A percentile compares a stretch with the other conserved stretches of the same genome.
phyloP scores from a whole-genome alignment of 2,113 vertebrate genomes.

The Leptobrachium ailaonicum region DNA sequence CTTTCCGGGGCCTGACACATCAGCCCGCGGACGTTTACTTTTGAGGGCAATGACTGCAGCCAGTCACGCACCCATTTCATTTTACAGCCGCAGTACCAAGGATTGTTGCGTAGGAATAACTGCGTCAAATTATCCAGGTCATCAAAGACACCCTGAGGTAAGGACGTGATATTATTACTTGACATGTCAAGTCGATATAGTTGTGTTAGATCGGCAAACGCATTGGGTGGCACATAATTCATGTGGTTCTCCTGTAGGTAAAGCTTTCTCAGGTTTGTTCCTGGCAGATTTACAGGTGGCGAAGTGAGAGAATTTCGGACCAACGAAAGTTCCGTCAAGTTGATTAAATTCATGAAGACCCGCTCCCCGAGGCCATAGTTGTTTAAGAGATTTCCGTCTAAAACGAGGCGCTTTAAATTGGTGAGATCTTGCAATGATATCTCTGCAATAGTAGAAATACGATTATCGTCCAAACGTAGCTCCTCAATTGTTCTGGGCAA shows the following conservation, averaged over 20 bases:
- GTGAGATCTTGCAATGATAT: conserved; percentile 93
- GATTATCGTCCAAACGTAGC: conserved; percentile 96
- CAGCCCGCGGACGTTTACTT: conserved; percentile 95
- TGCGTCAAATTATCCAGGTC: conserved; percentile 98
- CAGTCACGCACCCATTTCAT: conserved; percentile 99
- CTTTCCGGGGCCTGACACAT: conserved; percentile 98
- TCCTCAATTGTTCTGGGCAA: conserved; percentile 96
- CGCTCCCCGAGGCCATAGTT: conserved; percentile 92
- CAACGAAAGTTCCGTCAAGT: conserved; percentile 92
- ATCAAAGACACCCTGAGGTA: conserved; percentile 94
- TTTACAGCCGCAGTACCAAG: conserved; percentile 95
- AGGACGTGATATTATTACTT: conserved; percentile 93
- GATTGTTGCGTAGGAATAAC: conserved; percentile 94
- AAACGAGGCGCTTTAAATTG: conserved; percentile 92
- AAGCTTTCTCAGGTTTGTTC: conserved; percentile 89
- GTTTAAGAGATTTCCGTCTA: conserved; percentile 95
- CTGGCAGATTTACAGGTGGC: conserved; percentile 89
- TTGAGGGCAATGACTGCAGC: conserved; percentile 85
- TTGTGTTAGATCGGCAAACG: conserved; percentile 92
- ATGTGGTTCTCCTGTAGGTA: conserved; percentile 98
- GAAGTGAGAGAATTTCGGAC: conserved; percentile 92
- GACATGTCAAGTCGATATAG: conserved; percentile 95
- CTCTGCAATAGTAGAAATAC: conserved; percentile 95
- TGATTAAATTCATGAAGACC: conserved; percentile 91
- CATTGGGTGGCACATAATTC: conserved; percentile 85